Conservation (phyloP, 2,113 vertebrate genomes). For the Rhegmatorhina hoffmannsi region DNA sequence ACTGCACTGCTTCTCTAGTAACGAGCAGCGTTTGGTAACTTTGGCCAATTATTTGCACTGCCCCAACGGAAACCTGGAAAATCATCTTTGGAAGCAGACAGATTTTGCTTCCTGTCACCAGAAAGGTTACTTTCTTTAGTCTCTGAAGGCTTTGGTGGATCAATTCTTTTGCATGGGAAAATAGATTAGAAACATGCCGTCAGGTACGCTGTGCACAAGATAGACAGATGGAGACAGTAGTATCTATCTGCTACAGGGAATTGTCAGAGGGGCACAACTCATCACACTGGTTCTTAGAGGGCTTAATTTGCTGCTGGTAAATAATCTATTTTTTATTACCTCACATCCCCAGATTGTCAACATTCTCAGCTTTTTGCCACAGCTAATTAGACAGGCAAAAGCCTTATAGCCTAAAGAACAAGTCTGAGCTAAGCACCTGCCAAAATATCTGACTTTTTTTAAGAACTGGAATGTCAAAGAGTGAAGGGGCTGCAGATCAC, state of each 20-base stretch:
- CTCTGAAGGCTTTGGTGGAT: conserved; percentile 44
- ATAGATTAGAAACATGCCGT: conserved; percentile 42
- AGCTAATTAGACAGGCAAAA: conserved; percentile 76
- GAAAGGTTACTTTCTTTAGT: conserved; percentile 41
- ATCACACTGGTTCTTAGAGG: conserved; percentile 51
- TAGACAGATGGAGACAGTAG: conserved; percentile 58
- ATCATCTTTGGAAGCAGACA: neutral
- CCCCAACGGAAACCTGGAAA: conserved; percentile 8
- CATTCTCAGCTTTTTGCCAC: conserved; percentile 65
- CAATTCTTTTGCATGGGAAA: conserved; percentile 49
- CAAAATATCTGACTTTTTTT: conserved; percentile 64
- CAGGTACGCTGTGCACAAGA: conserved; percentile 33
- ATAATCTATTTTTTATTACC: conserved; percentile 70
- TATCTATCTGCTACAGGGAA: conserved; percentile 40
- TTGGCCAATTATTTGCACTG: conserved; percentile 45
- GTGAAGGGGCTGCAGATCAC: conserved; percentile 68
- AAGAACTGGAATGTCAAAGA: conserved; percentile 63
- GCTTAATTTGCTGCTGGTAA: conserved; percentile 69
- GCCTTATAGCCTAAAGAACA: conserved; percentile 64
- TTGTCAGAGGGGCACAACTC: conserved; percentile 59
- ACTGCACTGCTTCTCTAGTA: neutral
- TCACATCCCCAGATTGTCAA: conserved; percentile 69
- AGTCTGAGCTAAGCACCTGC: conserved; percentile 69
- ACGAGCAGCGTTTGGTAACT: neutral
- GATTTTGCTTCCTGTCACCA: conserved; percentile 42